Conservation (phyloP, 2,113 vertebrate genomes). For the Neolamprologus sp. region DNA sequence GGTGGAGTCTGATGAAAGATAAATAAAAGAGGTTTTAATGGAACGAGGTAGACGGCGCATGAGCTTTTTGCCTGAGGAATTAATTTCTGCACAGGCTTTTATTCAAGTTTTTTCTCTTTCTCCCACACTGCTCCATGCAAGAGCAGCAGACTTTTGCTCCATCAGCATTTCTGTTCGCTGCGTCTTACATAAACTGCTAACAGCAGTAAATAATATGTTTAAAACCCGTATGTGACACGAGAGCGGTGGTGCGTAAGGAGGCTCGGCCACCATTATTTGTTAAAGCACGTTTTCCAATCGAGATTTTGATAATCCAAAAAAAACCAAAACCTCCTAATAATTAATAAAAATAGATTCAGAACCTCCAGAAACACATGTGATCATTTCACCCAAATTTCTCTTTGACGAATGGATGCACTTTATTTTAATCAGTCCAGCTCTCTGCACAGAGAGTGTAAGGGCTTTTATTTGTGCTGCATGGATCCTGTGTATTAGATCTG, state of each 20-base stretch:
- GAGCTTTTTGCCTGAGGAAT: not conserved
- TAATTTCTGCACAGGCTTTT: not conserved
- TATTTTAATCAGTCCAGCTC: not conserved
- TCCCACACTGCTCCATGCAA: not conserved
- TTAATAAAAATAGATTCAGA: accelerated
- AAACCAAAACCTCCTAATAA: not conserved
- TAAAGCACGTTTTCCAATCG: not conserved
- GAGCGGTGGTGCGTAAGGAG: not conserved
- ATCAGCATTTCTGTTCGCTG: not conserved
- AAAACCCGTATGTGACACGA: not conserved
- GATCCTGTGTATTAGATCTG: not conserved
- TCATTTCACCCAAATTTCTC: not conserved
- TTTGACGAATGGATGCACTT: not conserved
- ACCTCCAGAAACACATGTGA: not conserved
- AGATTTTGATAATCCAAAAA: not conserved
- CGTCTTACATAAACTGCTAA: not conserved
- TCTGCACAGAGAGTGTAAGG: not conserved
- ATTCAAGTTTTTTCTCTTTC: not conserved
- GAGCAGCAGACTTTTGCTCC: not conserved
- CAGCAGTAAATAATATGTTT: not conserved
- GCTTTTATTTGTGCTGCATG: not conserved
- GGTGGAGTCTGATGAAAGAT: not conserved
- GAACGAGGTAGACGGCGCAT: not conserved
- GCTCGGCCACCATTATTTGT: accelerated
- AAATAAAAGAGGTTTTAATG: conserved; percentile 5